Conservation (phyloP, 2,888 invertebrate species). For the Heliconius aoede region DNA sequence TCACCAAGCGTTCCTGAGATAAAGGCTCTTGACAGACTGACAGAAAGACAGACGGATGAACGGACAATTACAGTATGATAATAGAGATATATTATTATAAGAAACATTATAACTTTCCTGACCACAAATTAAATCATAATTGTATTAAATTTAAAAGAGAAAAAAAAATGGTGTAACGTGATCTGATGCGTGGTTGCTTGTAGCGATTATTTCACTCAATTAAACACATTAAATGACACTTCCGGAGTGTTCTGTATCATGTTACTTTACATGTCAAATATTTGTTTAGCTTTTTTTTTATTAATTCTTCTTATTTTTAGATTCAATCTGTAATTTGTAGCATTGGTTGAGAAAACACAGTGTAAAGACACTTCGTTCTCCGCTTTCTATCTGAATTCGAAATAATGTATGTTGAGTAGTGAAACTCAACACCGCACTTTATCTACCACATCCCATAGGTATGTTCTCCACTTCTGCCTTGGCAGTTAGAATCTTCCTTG, state of each 20-base stretch:
- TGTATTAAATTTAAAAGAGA: background rate
- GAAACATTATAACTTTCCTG: background rate
- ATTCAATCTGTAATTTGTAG: background rate
- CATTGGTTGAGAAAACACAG: background rate
- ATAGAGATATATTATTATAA: background rate
- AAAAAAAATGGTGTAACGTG: background rate
- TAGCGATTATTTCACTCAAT: slow-evolving; percentile 25
- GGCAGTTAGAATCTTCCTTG: no score
- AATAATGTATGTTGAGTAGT: no score
- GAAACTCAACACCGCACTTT: no score
- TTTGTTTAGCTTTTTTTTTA: background rate
- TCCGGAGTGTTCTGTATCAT: slow-evolving; percentile 2
- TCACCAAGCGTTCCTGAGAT: no score
- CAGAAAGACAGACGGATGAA: no score
- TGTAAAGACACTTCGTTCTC: background rate
- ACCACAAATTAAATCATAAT: background rate
- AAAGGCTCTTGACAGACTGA: no score
- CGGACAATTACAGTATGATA: no score
- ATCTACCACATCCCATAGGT: no score
- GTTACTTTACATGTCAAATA: background rate
- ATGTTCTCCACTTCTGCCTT: no score
- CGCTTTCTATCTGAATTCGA: no score
- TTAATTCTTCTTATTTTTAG: background rate
- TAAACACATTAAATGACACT: slow-evolving; percentile 23
- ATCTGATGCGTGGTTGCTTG: background rate